phyloP scores from a whole-genome alignment of 2,113 vertebrate genomes.

The Panthera uncia region DNA sequence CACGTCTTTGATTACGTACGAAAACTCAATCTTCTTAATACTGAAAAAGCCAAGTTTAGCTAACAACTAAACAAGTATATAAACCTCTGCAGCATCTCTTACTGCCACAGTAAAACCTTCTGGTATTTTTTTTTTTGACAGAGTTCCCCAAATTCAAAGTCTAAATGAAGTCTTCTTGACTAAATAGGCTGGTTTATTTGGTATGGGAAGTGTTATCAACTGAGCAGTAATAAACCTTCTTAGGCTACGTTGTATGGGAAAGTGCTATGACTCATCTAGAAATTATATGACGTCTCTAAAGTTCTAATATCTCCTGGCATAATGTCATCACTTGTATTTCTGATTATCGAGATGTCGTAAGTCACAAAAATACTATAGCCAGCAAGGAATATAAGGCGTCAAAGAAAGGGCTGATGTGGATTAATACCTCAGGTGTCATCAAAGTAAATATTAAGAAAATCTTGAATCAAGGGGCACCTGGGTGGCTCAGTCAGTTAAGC shows the following conservation, averaged over 20 bases:
- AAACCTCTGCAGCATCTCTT: not conserved
- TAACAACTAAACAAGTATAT: not conserved
- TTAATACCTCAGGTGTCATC: not conserved
- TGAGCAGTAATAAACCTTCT: not conserved
- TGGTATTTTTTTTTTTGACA: not conserved
- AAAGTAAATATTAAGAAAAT: not conserved
- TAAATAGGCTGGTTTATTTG: not conserved
- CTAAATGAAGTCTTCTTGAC: not conserved
- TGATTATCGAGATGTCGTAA: not conserved
- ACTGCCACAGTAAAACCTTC: not conserved
- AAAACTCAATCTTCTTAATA: not conserved
- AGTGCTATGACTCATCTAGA: not conserved
- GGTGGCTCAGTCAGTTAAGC: too few relatives aligned
- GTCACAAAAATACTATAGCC: not conserved
- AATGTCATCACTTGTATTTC: not conserved
- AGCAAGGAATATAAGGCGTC: not conserved
- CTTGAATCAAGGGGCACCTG: not conserved
- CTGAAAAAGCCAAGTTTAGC: not conserved
- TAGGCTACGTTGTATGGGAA: not conserved
- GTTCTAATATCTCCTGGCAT: not conserved
- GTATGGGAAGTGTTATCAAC: not conserved
- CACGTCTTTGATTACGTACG: not conserved
- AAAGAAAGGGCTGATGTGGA: not conserved
- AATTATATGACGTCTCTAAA: not conserved
- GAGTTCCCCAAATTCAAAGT: not conserved